Evolutionary conservation across 2,797 vertebrate genomes (phyloP).

Genomic region (Cyclopterus lumpus): DNA sequence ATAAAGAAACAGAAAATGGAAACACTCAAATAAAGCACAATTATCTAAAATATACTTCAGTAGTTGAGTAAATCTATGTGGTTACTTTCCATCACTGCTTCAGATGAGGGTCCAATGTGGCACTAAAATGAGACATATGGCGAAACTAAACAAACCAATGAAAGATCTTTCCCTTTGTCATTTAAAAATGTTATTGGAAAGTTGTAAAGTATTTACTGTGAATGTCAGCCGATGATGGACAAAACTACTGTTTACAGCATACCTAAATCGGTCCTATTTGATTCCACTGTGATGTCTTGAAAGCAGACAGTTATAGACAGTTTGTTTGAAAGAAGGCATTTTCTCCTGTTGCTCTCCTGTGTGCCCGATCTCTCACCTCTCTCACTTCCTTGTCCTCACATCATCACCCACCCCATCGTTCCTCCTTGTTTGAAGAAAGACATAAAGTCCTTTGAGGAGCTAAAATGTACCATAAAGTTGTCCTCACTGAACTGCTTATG

Average conservation of each 20-base stretch:
- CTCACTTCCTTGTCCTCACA: slow-evolving; percentile 31
- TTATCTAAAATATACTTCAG: neutral
- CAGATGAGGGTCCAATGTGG: neutral
- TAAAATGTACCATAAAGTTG: slow-evolving; percentile 35
- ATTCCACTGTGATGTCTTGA: slow-evolving; percentile 24
- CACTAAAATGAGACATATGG: neutral
- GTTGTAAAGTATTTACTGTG: slow-evolving; percentile 4
- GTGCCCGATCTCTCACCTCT: slow-evolving; percentile 27
- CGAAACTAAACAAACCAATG: neutral
- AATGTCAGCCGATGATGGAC: slow-evolving; percentile 23
- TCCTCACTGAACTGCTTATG: slow-evolving; percentile 27
- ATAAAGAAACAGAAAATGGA: neutral
- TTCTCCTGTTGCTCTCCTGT: slow-evolving; percentile 47
- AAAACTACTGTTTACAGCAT: neutral
- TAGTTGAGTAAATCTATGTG: neutral
- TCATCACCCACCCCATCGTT: slow-evolving; percentile 20
- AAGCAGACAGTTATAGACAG: neutral
- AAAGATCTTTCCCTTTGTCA: neutral
- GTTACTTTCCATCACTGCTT: neutral
- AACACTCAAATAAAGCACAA: no score
- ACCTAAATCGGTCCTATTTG: neutral
- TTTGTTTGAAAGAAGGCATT: neutral
- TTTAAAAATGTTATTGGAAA: neutral
- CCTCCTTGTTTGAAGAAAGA: slow-evolving; percentile 45
- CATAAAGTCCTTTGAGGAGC: slow-evolving; percentile 46